Conservation (phyloP, 2,888 invertebrate species). For the Temnothorax unifasciatus region DNA sequence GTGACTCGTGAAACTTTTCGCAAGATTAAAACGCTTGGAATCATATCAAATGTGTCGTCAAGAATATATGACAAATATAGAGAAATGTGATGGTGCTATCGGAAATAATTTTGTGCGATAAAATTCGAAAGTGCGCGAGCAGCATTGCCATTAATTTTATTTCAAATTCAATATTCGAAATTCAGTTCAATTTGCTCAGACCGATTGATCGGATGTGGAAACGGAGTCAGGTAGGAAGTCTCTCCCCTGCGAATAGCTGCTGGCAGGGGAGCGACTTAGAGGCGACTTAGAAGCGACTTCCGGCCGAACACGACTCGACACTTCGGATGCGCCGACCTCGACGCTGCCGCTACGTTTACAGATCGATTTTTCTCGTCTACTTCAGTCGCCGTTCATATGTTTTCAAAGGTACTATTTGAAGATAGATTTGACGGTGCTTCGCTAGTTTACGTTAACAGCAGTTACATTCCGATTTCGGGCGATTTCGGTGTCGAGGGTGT, state of each 20-base stretch:
- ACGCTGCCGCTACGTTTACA: conserved; percentile 19
- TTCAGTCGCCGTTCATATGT: background rate
- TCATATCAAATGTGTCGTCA: background rate
- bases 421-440: background rate
- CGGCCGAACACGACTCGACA: conserved; percentile 42
- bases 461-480: background rate
- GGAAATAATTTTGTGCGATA: background rate
- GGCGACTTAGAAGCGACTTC: conserved; percentile 15
- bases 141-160: background rate
- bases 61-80: background rate
- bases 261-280: conserved; percentile 22
- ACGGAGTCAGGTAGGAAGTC: background rate
- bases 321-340: conserved; percentile 31
- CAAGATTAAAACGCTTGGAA: conserved; percentile 11
- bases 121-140: background rate
- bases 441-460: background rate
- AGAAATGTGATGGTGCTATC: background rate
- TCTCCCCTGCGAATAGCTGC: conserved; percentile 19
- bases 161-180: background rate
- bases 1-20: background rate
- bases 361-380: conserved; percentile 28
- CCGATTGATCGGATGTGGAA: background rate
- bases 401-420: conserved; percentile 22
- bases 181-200: conserved; percentile 4
- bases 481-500: background rate